phyloP scores from a whole-genome alignment of 2,797 vertebrate genomes.

The Pantherophis alleghaniensis region DNA sequence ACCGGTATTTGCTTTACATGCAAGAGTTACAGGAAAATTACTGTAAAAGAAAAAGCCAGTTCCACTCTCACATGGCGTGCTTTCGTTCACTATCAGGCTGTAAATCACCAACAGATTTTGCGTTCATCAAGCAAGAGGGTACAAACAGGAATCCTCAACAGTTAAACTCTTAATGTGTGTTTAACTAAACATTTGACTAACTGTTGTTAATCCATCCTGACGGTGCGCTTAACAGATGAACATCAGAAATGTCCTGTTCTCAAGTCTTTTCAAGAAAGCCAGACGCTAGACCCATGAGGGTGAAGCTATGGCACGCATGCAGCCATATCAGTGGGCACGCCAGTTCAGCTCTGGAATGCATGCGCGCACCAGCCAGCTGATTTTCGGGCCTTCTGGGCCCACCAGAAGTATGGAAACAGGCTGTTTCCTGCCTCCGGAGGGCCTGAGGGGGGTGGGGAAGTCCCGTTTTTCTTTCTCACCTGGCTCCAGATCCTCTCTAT shows the following conservation, averaged over 20 bases:
- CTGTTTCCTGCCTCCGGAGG: no score
- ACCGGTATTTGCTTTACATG: background rate
- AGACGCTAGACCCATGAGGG: background rate
- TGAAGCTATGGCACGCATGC: no score
- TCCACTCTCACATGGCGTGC: background rate
- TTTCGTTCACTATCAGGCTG: background rate
- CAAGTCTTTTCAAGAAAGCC: background rate
- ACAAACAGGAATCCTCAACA: background rate
- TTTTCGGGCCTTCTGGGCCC: no score
- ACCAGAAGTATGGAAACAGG: no score
- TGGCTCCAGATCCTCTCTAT: no score
- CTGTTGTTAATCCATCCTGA: background rate
- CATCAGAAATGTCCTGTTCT: background rate
- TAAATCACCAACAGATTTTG: background rate
- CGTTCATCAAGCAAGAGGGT: background rate
- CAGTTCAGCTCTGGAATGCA: no score
- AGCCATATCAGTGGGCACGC: no score
- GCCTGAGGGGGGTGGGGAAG: no score
- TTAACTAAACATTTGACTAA: background rate
- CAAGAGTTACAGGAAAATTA: background rate
- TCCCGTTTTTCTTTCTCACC: no score
- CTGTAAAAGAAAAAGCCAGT: background rate
- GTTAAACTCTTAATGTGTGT: background rate
- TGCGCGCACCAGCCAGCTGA: no score
- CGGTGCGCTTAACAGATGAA: no score